Base-by-base conservation (phyloP, 2,797 vertebrate species). In the Pangasius mekongensis region DNA sequence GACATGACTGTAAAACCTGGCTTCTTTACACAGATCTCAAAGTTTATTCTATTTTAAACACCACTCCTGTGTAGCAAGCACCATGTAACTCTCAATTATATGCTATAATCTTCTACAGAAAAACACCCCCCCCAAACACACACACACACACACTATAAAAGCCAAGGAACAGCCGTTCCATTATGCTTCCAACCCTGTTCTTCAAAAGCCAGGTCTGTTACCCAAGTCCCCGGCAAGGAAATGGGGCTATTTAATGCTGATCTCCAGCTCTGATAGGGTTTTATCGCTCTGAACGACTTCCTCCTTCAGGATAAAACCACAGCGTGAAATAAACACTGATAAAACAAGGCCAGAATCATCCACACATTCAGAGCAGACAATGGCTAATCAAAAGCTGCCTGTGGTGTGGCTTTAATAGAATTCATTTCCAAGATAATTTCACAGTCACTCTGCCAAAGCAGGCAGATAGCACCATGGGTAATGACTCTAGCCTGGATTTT, bases 241-340 rank as follows among this genome's bases (percentile, higher is more conserved):
- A 94, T 92, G 91, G 92, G 91, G 90, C 83, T 56, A 47, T 93
- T 93, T 94, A 94, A 93, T 94, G 90, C 90, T 94, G 94, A 95
- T 95, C 89, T 89, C 83, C 86, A 89, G 91, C 56, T 76, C 90
- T 91, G 94, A 96, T 95, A 93, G 93, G 89, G 91, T 87, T 94
- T 93, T 89, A 91, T 90, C 85, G 89, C 30, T 77, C 87, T 82
- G 89, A 93, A 92, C 88, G 91, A 94, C 93, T 94, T 93, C 90
- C 89, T 89, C 87, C 86, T 89, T 76, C 67, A 78, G 93, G 67
- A 87, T 86, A 83, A 91, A 92, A 92, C 89, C 27, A 88, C 89
- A 88, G 66, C 4, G 33, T 91, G 91, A 93, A 89, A 89, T 92
- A 92, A 93, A 92, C 87, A 83, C 89, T 90, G 94, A 94, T 92